phyloP scores from a whole-genome alignment of 2,888 invertebrate genomes.

The Melipona beecheii region DNA sequence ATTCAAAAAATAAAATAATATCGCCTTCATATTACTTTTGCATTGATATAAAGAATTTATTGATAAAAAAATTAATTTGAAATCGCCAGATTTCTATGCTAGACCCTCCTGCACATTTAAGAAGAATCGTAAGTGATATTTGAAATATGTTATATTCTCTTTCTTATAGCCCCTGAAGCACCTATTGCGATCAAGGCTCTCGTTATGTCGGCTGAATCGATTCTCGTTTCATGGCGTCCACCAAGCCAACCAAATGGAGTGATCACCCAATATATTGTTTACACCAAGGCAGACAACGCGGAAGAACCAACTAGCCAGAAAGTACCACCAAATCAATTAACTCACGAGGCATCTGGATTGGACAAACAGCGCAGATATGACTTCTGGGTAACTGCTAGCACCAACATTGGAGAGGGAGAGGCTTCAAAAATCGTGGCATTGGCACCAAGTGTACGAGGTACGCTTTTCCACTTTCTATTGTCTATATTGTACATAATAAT shows the following conservation, averaged over 20 bases:
- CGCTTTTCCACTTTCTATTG: too few species aligned
- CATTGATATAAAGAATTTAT: too few species aligned
- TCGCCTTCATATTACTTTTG: too few species aligned
- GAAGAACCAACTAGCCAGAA: conserved; percentile 90
- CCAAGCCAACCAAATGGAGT: conserved; percentile 97
- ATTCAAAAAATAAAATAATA: too few species aligned
- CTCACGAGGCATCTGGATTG: conserved; percentile 93
- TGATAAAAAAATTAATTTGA: too few species aligned
- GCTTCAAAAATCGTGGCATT: conserved; percentile 94
- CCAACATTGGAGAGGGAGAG: conserved; percentile 97
- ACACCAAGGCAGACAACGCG: conserved; percentile 90
- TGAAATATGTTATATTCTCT: background rate
- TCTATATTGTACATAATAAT: background rate
- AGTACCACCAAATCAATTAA: conserved; percentile 93
- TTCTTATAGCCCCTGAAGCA: conserved; percentile 92
- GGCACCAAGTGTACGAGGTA: conserved; percentile 93
- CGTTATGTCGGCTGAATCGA: conserved; percentile 95
- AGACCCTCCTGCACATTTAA: background rate
- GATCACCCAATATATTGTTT: conserved; percentile 96
- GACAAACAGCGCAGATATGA: conserved; percentile 93
- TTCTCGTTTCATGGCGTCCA: conserved; percentile 96
- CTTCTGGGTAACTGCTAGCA: conserved; percentile 97
- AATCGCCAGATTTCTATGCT: too few species aligned
- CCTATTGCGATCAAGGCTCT: conserved; percentile 97
- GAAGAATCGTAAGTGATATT: background rate